Percentiles rank a stretch among this genome's conserved stretches.
phyloP scores from a whole-genome alignment of 2,888 invertebrate species.

The Brassicogethes aeneus region DNA sequence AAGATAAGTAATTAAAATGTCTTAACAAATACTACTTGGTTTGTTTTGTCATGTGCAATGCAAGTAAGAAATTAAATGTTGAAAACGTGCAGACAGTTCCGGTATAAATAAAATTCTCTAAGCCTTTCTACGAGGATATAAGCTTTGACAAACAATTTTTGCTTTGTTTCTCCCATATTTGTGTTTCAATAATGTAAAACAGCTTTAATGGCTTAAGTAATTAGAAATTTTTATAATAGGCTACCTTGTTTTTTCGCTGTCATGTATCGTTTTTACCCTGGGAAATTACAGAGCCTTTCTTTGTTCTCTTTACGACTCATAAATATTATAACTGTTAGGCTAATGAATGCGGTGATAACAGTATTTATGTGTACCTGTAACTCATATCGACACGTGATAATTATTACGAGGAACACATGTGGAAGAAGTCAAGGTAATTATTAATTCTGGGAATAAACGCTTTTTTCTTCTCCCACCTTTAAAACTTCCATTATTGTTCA shows the following conservation, averaged over 20 bases:
- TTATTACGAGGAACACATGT: too few species aligned
- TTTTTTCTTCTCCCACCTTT: too few species aligned
- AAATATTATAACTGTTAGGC: neutral
- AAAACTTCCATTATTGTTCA: too few species aligned
- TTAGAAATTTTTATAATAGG: neutral
- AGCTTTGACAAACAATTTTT: too few species aligned
- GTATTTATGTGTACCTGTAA: neutral
- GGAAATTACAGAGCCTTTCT: neutral
- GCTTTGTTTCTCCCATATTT: too few species aligned
- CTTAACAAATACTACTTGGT: neutral
- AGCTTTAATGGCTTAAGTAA: neutral
- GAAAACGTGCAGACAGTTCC: too few species aligned
- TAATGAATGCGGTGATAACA: neutral
- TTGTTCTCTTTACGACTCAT: neutral
- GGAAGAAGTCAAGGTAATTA: too few species aligned
- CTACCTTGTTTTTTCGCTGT: neutral
- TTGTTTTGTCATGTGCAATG: neutral
- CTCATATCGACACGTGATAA: neutral
- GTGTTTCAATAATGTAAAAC: too few species aligned
- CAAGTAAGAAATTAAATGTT: too few species aligned
- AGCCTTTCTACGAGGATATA: too few species aligned
- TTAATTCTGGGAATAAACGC: too few species aligned
- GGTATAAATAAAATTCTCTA: too few species aligned
- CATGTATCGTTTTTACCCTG: neutral
- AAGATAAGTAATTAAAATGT: neutral